Percentiles rank a stretch among this genome's conserved stretches.
Evolutionary conservation across 2,888 invertebrate species (phyloP).

Genomic region (Notocelia uddmanniana): DNA sequence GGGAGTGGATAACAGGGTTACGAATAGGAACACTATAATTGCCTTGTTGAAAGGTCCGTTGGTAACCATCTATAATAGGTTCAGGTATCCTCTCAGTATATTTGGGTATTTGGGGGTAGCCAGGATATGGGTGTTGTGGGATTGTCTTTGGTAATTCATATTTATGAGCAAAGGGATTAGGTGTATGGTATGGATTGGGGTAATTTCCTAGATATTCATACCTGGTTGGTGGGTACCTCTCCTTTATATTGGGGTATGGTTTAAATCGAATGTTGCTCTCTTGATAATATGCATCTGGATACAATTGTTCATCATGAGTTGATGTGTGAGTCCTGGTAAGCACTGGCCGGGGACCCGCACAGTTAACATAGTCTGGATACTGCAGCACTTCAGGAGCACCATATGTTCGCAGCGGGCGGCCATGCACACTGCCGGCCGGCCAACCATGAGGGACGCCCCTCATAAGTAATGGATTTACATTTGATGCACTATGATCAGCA

Average conservation of each 20-base stretch:
- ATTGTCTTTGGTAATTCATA: slow-evolving; percentile 74
- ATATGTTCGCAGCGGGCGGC: slow-evolving; percentile 67
- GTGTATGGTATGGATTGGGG: slow-evolving; percentile 72
- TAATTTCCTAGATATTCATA: slow-evolving; percentile 80
- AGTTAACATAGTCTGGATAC: slow-evolving; percentile 73
- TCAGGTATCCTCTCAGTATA: slow-evolving; percentile 75
- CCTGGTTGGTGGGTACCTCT: slow-evolving; percentile 74
- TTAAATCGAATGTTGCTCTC: slow-evolving; percentile 75
- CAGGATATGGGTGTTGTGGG: slow-evolving; percentile 67
- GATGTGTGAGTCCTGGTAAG: slow-evolving; percentile 66
- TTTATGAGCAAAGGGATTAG: slow-evolving; percentile 69
- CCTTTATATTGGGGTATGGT: slow-evolving; percentile 77
- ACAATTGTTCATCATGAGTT: slow-evolving; percentile 71
- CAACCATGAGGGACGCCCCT: slow-evolving; percentile 68
- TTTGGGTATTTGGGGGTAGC: slow-evolving; percentile 71
- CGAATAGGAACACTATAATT: slow-evolving; percentile 68
- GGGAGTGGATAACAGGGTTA: slow-evolving; percentile 71
- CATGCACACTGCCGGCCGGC: slow-evolving; percentile 65
- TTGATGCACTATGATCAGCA: slow-evolving; percentile 69
- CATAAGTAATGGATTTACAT: slow-evolving; percentile 63
- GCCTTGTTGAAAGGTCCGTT: slow-evolving; percentile 66
- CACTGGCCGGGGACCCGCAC: slow-evolving; percentile 68
- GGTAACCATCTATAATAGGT: slow-evolving; percentile 71
- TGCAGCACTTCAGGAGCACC: slow-evolving; percentile 74
- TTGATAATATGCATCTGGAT: slow-evolving; percentile 71